These are phyloP conservation scores for Centropus bengalensis DNA, from an alignment of 2,113 vertebrate species.

Conservation along the genomic window DNA sequence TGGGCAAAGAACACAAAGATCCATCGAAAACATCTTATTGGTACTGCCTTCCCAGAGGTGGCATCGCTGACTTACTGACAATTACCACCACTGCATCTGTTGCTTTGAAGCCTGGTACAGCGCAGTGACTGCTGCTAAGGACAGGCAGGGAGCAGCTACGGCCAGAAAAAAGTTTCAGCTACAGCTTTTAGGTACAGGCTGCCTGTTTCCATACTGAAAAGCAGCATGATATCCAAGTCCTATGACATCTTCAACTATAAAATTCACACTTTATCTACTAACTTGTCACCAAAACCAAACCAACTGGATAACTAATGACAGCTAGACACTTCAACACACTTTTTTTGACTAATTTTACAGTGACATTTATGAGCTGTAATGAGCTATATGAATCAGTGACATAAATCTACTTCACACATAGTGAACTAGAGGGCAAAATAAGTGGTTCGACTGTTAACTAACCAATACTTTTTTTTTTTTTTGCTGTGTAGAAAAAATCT, in stretches of 20 bases:
- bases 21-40: not conserved
- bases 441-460: not conserved
- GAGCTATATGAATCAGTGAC: not conserved
- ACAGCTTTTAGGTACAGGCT: not conserved
- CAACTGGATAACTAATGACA: not conserved
- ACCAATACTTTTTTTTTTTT: not conserved
- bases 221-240: not conserved
- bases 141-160: not conserved
- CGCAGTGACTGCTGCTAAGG: not conserved
- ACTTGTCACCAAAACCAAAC: slow-evolving; percentile 17
- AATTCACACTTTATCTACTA: slow-evolving; percentile 18
- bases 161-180: not conserved
- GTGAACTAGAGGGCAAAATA: not conserved
- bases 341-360: not conserved
- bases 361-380: slow-evolving; percentile 36
- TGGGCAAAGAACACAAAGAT: not conserved
- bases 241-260: not conserved
- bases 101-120: not conserved
- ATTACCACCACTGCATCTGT: not conserved
- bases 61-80: not conserved
- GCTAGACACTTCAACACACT: not conserved
- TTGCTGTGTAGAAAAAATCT: not conserved
- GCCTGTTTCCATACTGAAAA: not conserved
- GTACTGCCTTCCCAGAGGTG: not conserved
- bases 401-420: not conserved